Conservation (phyloP, 1,140 invertebrate genomes). For the Colletes gigas region DNA sequence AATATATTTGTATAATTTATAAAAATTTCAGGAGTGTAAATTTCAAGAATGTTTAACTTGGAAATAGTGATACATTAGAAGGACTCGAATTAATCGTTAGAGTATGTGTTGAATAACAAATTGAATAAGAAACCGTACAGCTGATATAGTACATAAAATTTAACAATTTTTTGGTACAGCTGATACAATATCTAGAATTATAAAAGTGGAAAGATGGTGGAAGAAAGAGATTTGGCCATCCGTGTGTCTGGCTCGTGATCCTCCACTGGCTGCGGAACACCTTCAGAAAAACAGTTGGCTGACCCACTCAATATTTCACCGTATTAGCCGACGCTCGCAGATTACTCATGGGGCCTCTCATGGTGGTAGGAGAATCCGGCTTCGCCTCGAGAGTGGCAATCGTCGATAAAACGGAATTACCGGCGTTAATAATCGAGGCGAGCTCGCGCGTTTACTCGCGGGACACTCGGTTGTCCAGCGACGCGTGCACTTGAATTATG, state of each 20-base stretch:
- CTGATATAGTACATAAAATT: too few relatives aligned
- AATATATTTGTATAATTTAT: too few relatives aligned
- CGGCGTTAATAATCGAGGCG: constrained; percentile 45
- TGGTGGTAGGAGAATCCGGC: background rate
- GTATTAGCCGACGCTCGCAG: constrained; percentile 19
- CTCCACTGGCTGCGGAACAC: background rate
- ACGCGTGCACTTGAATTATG: constrained; percentile 32
- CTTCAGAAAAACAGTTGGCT: constrained; percentile 17
- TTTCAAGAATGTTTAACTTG: too few relatives aligned
- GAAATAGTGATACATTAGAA: too few relatives aligned
- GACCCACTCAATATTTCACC: constrained; percentile 37
- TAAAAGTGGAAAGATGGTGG: too few relatives aligned
- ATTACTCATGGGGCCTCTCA: constrained; percentile 43
- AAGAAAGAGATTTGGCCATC: background rate
- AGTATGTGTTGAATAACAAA: too few relatives aligned
- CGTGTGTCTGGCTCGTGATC: background rate
- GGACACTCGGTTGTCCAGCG: constrained; percentile 30
- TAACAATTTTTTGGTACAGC: too few relatives aligned
- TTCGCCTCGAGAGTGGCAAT: constrained; percentile 45
- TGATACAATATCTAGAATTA: too few relatives aligned
- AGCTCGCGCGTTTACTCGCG: constrained; percentile 32
- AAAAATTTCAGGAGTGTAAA: too few relatives aligned
- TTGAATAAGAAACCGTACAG: too few relatives aligned
- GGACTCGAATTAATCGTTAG: too few relatives aligned
- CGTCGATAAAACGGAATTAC: constrained; percentile 51